Evolutionary conservation across 2,113 vertebrate species (phyloP).

Genomic region (Apus apus): DNA sequence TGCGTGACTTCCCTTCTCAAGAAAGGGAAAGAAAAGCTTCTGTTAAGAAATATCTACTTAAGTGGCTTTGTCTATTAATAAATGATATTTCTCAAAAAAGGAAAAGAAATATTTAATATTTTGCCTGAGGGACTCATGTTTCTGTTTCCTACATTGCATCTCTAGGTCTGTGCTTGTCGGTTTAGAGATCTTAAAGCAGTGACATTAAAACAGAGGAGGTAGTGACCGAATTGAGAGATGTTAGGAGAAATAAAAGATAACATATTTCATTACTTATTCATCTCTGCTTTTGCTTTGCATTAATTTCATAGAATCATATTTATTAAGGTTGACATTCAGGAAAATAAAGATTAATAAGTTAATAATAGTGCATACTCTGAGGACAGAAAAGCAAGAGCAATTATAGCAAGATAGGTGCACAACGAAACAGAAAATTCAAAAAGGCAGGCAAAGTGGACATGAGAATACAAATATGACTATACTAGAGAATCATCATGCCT

Average conservation of each 20-base stretch:
- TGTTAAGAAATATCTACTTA: background rate
- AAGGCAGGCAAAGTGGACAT: background rate
- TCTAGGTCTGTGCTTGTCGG: background rate
- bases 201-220: background rate
- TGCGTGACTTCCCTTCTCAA: background rate
- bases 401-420: background rate
- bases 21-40: background rate
- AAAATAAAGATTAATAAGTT: background rate
- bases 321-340: background rate
- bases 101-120: background rate
- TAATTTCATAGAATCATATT: background rate
- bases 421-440: background rate
- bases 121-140: background rate
- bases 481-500: background rate
- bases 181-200: background rate
- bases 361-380: background rate
- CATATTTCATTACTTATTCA: background rate
- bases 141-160: background rate
- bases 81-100: background rate
- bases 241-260: background rate
- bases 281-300: background rate
- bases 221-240: background rate
- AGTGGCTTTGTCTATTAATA: constrained; percentile 10
- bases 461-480: background rate
- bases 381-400: background rate